A percentile compares a stretch with the other conserved stretches of the same genome.
Conservation (phyloP, 2,113 vertebrate species). For the Anhinga rufa region DNA sequence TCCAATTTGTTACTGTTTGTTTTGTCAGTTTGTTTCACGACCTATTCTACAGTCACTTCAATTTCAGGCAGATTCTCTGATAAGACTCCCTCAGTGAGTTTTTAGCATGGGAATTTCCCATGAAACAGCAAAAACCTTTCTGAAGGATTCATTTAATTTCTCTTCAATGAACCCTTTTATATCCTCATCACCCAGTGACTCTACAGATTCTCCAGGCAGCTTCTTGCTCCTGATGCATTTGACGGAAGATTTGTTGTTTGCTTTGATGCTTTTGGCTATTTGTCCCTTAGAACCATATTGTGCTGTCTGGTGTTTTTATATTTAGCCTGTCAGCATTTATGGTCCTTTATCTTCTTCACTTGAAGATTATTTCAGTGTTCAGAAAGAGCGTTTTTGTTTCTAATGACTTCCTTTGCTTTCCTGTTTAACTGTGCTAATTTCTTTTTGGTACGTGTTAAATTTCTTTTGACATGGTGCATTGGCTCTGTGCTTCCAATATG, state of each 20-base stretch:
- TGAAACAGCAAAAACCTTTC: neutral
- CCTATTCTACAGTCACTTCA: neutral
- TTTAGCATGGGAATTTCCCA: neutral
- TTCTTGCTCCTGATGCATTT: neutral
- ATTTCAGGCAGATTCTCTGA: neutral
- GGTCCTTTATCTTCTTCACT: neutral
- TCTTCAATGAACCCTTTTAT: neutral
- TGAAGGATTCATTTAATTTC: neutral
- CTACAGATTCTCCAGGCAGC: neutral
- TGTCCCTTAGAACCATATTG: neutral
- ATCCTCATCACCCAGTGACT: neutral
- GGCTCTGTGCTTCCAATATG: neutral
- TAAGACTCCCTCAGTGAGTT: neutral
- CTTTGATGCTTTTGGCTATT: neutral
- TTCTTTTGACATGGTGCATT: neutral
- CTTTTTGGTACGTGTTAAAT: neutral
- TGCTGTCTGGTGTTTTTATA: neutral
- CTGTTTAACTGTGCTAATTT: neutral
- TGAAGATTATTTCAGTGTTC: neutral
- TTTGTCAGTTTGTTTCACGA: neutral
- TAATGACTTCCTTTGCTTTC: neutral
- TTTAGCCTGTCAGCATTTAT: neutral
- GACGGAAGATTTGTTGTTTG: neutral
- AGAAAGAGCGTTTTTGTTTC: neutral
- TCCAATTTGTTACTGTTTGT: neutral